Evolutionary conservation across 2,888 invertebrate species (phyloP), one percentile per base, ranked within the genome.

Genomic region (Napeogenes sylphis): DNA sequence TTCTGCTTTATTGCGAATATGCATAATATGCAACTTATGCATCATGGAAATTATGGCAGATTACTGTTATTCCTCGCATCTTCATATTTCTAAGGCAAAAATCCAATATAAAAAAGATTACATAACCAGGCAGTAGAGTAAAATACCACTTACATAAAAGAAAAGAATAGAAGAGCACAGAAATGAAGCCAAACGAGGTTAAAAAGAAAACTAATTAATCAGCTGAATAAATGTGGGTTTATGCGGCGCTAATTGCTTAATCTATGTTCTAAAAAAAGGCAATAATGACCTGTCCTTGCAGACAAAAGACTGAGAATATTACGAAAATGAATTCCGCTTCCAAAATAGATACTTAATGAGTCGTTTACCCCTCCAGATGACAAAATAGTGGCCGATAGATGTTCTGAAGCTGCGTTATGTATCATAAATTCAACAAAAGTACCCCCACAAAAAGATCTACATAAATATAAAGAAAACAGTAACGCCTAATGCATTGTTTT

Each of bases 401-500:
- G 55, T 55, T 61, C 63, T 55, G 56, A 60, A 53, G 59, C 56
- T 58, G 56, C 63, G 64, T 51, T 30, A 12, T 51, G 51, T 51
- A 60, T 66, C 61, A 55, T 60, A 70, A 67, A 68, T 66, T 59
- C 65, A 70, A 66, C 75, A 76, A 75, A 78, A 76, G 77, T 79
- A 82, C 66, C 64, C 77, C 77, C 79, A 82, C 68, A 66, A 57
- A 59, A 55, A 67, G 54, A 57, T 42, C 55, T 61, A 21, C 21
- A 21, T 55, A 61, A 54, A 77, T 58, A 47, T 33, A 51, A 73
- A 72, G 71, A 76, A 76, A 77, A 69, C 65, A 68, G 55, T 30
- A 51, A 30, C 6, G 62, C 68, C 79, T 83, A 85, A 86, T 85
- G 85, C 84, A 83, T 84, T 87, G 87, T 87, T 84, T 81, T 80